A percentile compares a stretch with the other conserved stretches of the same genome.
phyloP scores from a whole-genome alignment of 2,113 vertebrate genomes.

The Chroicocephalus ridibundus region DNA sequence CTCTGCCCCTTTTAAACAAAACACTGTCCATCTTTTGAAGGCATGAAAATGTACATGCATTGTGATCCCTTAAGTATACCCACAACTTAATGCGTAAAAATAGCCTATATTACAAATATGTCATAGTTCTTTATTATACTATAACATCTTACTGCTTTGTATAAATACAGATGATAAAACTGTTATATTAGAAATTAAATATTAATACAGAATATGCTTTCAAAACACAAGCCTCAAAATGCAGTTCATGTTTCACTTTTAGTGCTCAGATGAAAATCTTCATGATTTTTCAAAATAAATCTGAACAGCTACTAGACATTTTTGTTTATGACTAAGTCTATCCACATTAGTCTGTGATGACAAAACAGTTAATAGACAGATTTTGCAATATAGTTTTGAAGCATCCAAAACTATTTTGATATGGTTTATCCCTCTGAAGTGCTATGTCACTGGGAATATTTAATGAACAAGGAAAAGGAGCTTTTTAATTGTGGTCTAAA shows the following conservation, averaged over 20 bases:
- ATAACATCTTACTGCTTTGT: not conserved
- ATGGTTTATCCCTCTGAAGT: not conserved
- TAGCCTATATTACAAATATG: not conserved
- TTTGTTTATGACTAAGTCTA: not conserved
- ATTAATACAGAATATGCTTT: slow-evolving; percentile 30
- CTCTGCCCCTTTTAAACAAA: not conserved
- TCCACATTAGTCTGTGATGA: not conserved
- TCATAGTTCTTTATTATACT: not conserved
- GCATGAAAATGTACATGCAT: not conserved
- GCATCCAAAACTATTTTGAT: not conserved
- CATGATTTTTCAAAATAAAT: not conserved
- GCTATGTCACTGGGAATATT: not conserved
- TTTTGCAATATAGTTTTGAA: not conserved
- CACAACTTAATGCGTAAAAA: not conserved
- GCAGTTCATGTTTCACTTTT: not conserved
- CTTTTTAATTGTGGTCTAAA: not conserved
- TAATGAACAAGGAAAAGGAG: not conserved
- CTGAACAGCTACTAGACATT: not conserved
- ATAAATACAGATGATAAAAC: slow-evolving; percentile 5
- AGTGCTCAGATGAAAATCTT: not conserved
- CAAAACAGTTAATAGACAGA: not conserved
- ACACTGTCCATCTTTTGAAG: not conserved
- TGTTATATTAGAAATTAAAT: slow-evolving; percentile 61
- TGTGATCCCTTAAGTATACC: not conserved
- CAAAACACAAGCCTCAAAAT: slow-evolving; percentile 15